phyloP scores from a whole-genome alignment of 2,797 vertebrate species.

The Gymnopithys bicolor region DNA sequence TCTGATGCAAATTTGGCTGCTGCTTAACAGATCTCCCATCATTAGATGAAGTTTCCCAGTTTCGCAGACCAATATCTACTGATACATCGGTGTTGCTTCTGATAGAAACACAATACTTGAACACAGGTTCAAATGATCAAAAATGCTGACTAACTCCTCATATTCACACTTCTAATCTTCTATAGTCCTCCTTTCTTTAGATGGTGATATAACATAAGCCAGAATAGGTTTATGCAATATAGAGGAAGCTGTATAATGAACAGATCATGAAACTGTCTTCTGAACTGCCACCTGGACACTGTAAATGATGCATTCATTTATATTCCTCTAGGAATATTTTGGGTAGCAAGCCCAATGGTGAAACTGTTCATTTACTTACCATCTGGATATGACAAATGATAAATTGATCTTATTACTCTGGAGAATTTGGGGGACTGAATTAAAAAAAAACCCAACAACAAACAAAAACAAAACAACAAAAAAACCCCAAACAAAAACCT shows the following conservation, averaged over 20 bases:
- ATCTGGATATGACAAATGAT: conserved; percentile 63
- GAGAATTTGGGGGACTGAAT: background rate
- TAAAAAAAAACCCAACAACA: background rate
- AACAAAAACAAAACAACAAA: background rate
- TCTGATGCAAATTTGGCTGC: background rate
- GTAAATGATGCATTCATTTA: conserved; percentile 54
- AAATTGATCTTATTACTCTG: conserved; percentile 36
- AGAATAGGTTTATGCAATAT: background rate
- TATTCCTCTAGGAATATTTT: conserved; percentile 51
- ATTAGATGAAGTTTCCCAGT: background rate
- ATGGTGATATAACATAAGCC: background rate
- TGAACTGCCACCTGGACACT: conserved; percentile 51
- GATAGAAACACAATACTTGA: background rate
- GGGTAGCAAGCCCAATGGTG: conserved; percentile 19
- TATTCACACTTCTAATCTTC: background rate
- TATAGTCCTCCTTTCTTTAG: background rate
- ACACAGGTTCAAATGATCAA: background rate
- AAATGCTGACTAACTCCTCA: background rate
- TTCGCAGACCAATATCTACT: background rate
- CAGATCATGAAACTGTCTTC: conserved; percentile 5
- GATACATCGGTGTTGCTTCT: background rate
- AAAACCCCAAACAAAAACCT: too few species aligned
- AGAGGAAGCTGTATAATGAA: background rate
- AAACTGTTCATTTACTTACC: conserved; percentile 53
- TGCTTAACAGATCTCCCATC: background rate